These are phyloP conservation scores for Falco peregrinus DNA, from an alignment of 2,797 vertebrate genomes.

Conservation along the genomic window DNA sequence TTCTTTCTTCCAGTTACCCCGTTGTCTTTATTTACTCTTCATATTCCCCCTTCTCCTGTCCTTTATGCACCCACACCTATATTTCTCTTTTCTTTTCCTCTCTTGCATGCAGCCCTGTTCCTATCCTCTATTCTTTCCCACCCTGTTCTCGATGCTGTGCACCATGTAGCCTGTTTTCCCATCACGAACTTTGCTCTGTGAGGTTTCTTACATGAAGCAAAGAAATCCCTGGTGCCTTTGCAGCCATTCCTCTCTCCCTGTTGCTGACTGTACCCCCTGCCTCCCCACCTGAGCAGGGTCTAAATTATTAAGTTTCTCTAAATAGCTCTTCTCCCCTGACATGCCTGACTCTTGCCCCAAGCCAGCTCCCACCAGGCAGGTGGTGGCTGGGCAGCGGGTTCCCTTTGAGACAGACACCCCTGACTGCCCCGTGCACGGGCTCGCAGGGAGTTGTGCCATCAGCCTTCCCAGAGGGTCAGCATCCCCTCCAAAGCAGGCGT, in stretches of 20 bases:
- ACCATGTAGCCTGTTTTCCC: not conserved
- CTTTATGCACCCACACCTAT: not conserved
- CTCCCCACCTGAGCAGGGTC: not conserved
- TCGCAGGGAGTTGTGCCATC: not conserved
- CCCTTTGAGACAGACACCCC: not conserved
- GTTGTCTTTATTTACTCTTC: not conserved
- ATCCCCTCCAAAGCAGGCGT: not conserved
- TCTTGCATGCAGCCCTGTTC: not conserved
- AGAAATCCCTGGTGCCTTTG: not conserved
- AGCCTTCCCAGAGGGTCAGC: not conserved
- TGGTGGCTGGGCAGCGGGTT: not conserved
- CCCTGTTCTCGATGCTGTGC: not conserved
- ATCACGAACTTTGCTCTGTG: not conserved
- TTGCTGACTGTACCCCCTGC: not conserved
- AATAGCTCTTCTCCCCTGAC: not conserved
- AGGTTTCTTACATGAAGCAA: not conserved
- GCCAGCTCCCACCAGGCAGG: not conserved
- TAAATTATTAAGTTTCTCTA: not conserved
- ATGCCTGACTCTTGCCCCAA: not conserved
- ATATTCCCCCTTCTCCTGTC: not conserved
- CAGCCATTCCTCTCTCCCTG: not conserved
- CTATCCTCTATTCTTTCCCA: not conserved
- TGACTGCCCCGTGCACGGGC: not conserved
- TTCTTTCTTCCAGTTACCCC: not conserved
- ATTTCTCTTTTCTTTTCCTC: not conserved